Conservation (phyloP, 2,113 vertebrate species). For the Chroicocephalus ridibundus region DNA sequence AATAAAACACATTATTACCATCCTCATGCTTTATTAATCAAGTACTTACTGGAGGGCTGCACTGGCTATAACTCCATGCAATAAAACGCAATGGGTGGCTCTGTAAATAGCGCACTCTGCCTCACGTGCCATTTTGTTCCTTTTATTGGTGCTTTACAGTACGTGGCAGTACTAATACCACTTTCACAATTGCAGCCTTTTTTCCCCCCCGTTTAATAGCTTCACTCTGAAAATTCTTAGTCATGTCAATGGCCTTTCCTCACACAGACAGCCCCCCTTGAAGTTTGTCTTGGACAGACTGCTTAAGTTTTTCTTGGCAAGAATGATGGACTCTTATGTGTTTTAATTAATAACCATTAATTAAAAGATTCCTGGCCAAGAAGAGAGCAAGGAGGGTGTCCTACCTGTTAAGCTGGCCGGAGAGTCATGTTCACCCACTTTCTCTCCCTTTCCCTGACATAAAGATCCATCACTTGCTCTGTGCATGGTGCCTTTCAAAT, state of each 20-base stretch:
- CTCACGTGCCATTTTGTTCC: not conserved
- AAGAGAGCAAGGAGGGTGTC: not conserved
- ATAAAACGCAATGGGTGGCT: not conserved
- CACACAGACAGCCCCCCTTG: not conserved
- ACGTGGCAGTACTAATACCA: not conserved
- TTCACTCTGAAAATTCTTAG: not conserved
- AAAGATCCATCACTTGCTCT: not conserved
- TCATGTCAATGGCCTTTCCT: not conserved
- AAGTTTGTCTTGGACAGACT: not conserved
- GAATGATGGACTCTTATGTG: not conserved
- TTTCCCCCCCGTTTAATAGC: not conserved
- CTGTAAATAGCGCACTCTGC: not conserved
- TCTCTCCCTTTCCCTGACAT: not conserved
- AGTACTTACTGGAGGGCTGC: not conserved
- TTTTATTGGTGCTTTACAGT: not conserved
- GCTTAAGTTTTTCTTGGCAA: not conserved
- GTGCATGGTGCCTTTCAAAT: not conserved
- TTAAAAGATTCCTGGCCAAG: not conserved
- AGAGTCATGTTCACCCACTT: not conserved
- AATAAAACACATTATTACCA: not conserved
- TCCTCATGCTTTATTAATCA: not conserved
- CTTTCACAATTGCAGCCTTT: not conserved
- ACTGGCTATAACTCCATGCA: not conserved
- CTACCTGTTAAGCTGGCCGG: not conserved
- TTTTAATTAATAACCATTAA: not conserved